Conservation (phyloP, 2,113 vertebrate genomes). For the Heteronetta atricapilla region DNA sequence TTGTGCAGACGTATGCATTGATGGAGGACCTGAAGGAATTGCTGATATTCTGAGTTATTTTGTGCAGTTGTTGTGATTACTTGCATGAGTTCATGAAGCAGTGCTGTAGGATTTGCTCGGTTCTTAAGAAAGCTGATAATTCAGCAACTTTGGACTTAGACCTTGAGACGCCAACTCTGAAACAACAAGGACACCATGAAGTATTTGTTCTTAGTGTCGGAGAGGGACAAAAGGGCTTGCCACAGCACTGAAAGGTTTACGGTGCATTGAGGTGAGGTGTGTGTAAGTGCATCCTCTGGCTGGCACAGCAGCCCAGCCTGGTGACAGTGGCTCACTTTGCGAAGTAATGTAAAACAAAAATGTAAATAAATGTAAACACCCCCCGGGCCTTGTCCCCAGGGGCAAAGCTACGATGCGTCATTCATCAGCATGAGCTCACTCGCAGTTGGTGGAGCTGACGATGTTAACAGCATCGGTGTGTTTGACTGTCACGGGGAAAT, state of each 20-base stretch:
- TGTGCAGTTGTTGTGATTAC: neutral
- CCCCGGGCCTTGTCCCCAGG: neutral
- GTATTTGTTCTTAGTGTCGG: neutral
- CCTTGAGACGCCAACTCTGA: neutral
- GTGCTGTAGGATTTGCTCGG: neutral
- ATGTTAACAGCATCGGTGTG: neutral
- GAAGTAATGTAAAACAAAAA: neutral
- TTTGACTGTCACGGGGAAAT: neutral
- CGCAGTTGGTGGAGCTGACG: neutral
- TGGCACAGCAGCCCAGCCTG: neutral
- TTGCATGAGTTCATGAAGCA: neutral
- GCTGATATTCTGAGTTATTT: neutral
- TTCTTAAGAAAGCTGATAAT: neutral
- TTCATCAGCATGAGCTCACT: neutral
- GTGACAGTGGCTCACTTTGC: neutral
- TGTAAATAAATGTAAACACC: neutral
- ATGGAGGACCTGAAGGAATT: neutral
- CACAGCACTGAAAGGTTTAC: accelerated
- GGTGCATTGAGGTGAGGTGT: accelerated
- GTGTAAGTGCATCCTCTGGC: neutral
- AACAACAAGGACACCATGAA: neutral
- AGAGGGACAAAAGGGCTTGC: neutral
- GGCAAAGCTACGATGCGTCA: neutral
- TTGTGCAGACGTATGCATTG: neutral
- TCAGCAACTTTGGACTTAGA: neutral